A percentile compares a stretch with the other conserved stretches of the same genome.
Conservation (phyloP, 1,140 invertebrate genomes). For the Ostrea edulis region DNA sequence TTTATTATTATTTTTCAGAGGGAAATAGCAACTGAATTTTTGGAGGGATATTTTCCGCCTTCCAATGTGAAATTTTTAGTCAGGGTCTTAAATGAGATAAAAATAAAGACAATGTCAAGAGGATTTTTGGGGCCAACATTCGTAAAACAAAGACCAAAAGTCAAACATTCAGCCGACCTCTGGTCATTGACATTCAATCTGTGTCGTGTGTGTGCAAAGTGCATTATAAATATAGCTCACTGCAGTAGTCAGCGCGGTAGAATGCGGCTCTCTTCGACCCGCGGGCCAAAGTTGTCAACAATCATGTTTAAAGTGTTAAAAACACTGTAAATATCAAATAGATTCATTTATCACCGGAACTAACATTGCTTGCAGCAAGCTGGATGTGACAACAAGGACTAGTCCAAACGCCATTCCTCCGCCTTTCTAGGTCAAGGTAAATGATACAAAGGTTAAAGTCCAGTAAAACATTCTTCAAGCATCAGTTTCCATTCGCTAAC, state of each 20-base stretch:
- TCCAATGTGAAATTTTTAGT: too few species aligned
- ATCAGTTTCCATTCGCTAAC: too few species aligned
- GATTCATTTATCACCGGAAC: not conserved
- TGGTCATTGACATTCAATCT: not conserved
- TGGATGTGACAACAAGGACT: not conserved
- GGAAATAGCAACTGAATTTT: too few species aligned
- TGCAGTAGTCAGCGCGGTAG: not conserved
- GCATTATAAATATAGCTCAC: not conserved
- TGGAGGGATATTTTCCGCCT: too few species aligned
- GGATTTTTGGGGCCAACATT: too few species aligned
- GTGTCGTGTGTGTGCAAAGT: not conserved
- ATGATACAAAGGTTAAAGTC: too few species aligned
- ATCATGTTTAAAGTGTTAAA: slow-evolving; percentile 24
- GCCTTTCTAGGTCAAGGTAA: not conserved
- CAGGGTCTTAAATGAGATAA: too few species aligned
- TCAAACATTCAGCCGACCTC: not conserved
- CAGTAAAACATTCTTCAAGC: too few species aligned
- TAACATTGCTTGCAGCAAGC: not conserved
- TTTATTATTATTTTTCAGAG: too few species aligned
- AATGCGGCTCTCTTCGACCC: not conserved
- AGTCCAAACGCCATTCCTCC: not conserved
- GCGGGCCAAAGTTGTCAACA: not conserved
- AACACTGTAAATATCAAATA: slow-evolving; percentile 35
- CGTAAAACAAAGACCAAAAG: too few species aligned
- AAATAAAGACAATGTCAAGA: too few species aligned